These are phyloP conservation scores for Lasioglossum pauxillum DNA, from an alignment of 2,888 invertebrate species.

Conservation along the genomic window DNA sequence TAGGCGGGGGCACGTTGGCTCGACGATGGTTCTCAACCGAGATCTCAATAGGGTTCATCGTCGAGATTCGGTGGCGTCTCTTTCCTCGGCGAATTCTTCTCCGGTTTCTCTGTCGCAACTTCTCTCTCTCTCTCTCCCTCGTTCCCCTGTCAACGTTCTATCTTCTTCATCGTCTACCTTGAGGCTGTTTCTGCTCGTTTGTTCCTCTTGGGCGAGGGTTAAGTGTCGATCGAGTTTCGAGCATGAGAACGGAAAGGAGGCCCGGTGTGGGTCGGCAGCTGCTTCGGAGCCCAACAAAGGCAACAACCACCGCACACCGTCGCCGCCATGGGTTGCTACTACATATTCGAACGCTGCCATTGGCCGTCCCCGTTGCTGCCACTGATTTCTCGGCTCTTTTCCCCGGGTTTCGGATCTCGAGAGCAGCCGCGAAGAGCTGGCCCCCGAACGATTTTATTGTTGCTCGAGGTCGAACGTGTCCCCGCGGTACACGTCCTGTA, in stretches of 20 bases:
- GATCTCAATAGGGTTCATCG: not conserved
- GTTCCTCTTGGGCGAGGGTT: conserved; percentile 59
- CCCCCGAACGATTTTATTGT: not conserved
- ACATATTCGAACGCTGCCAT: conserved; percentile 20
- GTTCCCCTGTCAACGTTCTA: conserved; percentile 19
- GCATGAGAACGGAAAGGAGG: conserved; percentile 83
- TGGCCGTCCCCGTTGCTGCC: conserved; percentile 1
- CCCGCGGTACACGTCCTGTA: not conserved
- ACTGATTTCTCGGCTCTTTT: conserved; percentile 44
- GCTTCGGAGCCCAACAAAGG: conserved; percentile 77
- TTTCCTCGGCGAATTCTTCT: not conserved
- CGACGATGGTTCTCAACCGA: conserved; percentile 74
- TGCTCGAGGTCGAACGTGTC: conserved; percentile 28
- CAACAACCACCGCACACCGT: conserved; percentile 63
- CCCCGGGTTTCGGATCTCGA: conserved; percentile 16
- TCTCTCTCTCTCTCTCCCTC: conserved; percentile 25
- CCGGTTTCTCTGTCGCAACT: not conserved
- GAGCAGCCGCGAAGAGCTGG: not conserved
- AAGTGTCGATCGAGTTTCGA: conserved; percentile 82
- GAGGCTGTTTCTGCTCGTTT: conserved; percentile 32
- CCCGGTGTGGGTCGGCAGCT: conserved; percentile 79
- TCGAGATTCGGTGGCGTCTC: conserved; percentile 1
- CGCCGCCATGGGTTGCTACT: conserved; percentile 29
- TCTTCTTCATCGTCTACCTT: conserved; percentile 45
- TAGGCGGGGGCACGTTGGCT: conserved; percentile 77